Conservation (phyloP, 2,113 vertebrate genomes). For the Hippolais icterina region DNA sequence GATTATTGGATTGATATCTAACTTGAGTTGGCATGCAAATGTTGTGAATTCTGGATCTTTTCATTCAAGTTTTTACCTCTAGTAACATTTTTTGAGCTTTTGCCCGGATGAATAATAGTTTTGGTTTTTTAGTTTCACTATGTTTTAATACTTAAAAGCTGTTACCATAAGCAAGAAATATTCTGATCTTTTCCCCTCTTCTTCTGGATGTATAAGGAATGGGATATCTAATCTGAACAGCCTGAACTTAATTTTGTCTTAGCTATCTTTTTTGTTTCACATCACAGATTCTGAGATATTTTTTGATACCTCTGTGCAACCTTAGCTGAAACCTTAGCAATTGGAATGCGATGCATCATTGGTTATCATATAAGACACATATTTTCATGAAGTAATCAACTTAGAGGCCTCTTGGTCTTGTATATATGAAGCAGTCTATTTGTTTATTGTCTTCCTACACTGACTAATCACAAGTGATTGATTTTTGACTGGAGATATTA, state of each 20-base stretch:
- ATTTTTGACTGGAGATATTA: not conserved
- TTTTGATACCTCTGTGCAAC: not conserved
- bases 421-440: not conserved
- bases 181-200: not conserved
- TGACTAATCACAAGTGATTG: not conserved
- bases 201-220: not conserved
- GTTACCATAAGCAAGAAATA: not conserved
- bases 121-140: not conserved
- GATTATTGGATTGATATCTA: not conserved
- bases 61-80: not conserved
- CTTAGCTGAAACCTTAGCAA: not conserved
- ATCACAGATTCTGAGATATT: not conserved
- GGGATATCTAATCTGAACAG: not conserved
- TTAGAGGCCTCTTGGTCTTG: not conserved
- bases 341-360: not conserved
- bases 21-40: not conserved
- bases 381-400: not conserved
- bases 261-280: not conserved
- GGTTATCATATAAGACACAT: not conserved
- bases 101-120: not conserved
- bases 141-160: conserved; percentile 13
- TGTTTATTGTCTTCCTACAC: not conserved
- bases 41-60: not conserved
- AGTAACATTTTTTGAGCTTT: not conserved
- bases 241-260: not conserved